phyloP scores from a whole-genome alignment of 2,113 vertebrate species.

The Crotophaga sulcirostris region DNA sequence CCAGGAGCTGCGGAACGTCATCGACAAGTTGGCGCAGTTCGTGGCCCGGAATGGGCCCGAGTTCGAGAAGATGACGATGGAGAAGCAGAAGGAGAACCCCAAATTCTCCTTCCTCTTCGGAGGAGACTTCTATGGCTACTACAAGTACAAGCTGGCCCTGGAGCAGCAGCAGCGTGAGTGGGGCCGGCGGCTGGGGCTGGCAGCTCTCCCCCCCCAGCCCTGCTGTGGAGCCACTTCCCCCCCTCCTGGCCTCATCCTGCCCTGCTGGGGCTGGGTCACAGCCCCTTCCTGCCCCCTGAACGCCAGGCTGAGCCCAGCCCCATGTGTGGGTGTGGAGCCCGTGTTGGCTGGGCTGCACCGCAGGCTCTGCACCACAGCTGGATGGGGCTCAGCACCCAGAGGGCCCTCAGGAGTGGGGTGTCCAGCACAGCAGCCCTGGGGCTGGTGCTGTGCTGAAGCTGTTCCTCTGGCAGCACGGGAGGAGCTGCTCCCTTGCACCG shows the following conservation, averaged over 20 bases:
- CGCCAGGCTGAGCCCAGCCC: neutral
- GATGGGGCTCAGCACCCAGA: neutral
- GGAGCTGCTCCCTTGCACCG: neutral
- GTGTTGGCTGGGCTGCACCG: neutral
- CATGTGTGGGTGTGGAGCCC: neutral
- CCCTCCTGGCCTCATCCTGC: neutral
- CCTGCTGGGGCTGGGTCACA: neutral
- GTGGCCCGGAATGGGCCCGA: constrained; percentile 96
- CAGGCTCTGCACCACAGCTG: neutral
- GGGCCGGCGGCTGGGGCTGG: neutral
- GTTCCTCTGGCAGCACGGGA: rapidly evolving
- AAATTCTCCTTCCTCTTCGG: constrained; percentile 98
- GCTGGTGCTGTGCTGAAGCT: neutral
- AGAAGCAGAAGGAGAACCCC: constrained; percentile 97
- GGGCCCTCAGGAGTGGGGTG: neutral
- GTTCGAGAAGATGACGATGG: constrained; percentile 99
- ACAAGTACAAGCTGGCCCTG: constrained; percentile 93
- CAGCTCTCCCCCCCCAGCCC: neutral
- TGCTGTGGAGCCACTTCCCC: neutral
- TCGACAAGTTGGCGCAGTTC: constrained; percentile 97
- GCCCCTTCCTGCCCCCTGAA: neutral
- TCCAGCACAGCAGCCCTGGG: neutral
- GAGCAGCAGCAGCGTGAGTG: constrained; percentile 92
- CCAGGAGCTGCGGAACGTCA: constrained; percentile 96
- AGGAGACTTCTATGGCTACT: constrained; percentile 96